phyloP scores from a whole-genome alignment of 1,140 invertebrate species.

The Brachionus asplanchnoidis region DNA sequence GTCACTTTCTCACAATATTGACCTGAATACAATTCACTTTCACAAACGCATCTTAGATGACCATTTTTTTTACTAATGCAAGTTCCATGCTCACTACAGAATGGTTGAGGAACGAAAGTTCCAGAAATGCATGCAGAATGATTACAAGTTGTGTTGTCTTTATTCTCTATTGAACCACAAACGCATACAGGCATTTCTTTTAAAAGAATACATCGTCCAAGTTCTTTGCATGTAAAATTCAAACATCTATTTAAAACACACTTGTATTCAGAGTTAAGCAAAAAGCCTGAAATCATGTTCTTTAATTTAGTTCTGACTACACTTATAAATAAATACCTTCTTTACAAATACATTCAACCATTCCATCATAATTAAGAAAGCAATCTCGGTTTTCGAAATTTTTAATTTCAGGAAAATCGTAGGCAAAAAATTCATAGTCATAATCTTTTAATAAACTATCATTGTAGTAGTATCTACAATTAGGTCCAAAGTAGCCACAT shows the following conservation, averaged over 20 bases:
- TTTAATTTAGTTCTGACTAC: background rate
- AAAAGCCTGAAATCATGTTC: background rate
- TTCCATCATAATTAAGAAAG: background rate
- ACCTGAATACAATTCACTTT: background rate
- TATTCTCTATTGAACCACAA: background rate
- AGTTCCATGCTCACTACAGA: background rate
- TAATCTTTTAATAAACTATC: background rate
- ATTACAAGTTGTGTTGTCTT: background rate
- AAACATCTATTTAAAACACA: background rate
- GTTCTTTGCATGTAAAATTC: background rate
- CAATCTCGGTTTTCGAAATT: background rate
- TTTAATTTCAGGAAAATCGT: background rate
- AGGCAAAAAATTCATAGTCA: background rate
- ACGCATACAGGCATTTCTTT: background rate
- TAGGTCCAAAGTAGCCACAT: constrained; percentile 10
- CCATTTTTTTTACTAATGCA: background rate
- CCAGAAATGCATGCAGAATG: background rate
- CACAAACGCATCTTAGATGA: background rate
- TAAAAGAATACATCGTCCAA: background rate
- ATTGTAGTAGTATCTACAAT: constrained; percentile 1
- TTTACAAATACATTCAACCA: background rate
- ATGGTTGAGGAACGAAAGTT: background rate
- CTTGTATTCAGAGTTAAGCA: background rate
- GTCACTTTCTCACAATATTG: constrained; percentile 15
- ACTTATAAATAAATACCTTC: background rate